Conservation (phyloP, 2,113 vertebrate genomes). For the Cisticola juncidis region DNA sequence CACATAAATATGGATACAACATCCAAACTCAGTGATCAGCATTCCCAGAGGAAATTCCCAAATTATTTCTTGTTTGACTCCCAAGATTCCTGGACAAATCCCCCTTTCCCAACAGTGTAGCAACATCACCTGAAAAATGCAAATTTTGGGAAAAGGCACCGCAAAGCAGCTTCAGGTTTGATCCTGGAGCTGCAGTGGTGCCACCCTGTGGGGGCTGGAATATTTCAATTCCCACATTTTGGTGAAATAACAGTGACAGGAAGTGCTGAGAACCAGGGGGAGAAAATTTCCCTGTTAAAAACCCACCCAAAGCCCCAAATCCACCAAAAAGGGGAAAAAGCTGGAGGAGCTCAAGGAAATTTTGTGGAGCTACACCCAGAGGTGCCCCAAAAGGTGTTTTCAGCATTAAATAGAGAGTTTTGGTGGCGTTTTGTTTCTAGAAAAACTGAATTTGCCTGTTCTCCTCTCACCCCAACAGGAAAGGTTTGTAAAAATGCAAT, state of each 20-base stretch:
- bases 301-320: neutral
- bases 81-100: neutral
- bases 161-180: neutral
- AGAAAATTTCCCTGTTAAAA: neutral
- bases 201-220: neutral
- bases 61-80: neutral
- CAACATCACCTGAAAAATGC: neutral
- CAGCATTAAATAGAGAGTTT: neutral
- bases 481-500: accelerated
- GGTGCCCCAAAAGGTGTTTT: neutral
- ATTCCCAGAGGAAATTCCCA: neutral
- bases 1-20: neutral
- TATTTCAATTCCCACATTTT: accelerated
- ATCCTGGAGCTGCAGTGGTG: neutral
- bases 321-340: neutral
- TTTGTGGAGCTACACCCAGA: accelerated
- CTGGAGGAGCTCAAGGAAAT: accelerated
- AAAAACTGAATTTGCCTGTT: accelerated
- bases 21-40: neutral
- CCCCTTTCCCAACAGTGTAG: accelerated
- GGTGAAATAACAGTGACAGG: accelerated
- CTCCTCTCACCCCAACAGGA: neutral
- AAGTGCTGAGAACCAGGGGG: neutral
- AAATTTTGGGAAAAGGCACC: neutral
- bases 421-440: neutral